phyloP scores from a whole-genome alignment of 64 coral and sea anemone genomes.

The Actinia tenebrosa region DNA sequence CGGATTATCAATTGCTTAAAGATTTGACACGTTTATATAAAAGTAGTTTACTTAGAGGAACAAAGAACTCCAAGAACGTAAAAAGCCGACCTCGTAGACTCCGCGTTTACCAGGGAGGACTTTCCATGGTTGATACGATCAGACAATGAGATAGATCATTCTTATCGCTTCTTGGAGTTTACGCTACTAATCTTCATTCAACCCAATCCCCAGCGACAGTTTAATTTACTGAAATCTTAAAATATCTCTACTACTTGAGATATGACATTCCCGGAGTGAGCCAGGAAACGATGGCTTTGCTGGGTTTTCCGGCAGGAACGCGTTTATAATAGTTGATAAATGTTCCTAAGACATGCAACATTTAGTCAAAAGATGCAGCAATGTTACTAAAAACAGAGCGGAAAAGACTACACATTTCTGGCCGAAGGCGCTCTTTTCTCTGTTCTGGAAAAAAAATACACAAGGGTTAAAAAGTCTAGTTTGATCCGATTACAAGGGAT shows the following conservation, averaged over 20 bases:
- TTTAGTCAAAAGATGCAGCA: background rate
- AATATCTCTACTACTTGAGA: background rate
- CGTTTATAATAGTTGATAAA: background rate
- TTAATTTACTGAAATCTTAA: background rate
- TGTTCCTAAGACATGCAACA: background rate
- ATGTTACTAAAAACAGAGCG: background rate
- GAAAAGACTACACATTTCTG: background rate
- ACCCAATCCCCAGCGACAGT: background rate
- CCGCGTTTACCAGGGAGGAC: background rate
- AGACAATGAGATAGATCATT: background rate
- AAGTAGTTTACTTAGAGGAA: background rate
- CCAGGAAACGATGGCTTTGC: background rate
- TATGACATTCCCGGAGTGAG: background rate
- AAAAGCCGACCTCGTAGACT: background rate
- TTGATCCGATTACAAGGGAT: conserved; percentile 1
- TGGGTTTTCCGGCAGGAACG: background rate
- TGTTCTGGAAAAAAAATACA: background rate
- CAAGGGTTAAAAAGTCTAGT: background rate
- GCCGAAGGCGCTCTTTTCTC: background rate
- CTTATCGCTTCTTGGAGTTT: background rate
- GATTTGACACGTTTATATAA: background rate
- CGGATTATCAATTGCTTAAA: too few species aligned
- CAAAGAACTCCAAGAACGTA: background rate
- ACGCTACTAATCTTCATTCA: background rate
- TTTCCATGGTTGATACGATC: background rate